Percentiles rank a stretch among this genome's conserved stretches.
Evolutionary conservation across 2,797 vertebrate genomes (phyloP).

Genomic region (Chrosomus eos): DNA sequence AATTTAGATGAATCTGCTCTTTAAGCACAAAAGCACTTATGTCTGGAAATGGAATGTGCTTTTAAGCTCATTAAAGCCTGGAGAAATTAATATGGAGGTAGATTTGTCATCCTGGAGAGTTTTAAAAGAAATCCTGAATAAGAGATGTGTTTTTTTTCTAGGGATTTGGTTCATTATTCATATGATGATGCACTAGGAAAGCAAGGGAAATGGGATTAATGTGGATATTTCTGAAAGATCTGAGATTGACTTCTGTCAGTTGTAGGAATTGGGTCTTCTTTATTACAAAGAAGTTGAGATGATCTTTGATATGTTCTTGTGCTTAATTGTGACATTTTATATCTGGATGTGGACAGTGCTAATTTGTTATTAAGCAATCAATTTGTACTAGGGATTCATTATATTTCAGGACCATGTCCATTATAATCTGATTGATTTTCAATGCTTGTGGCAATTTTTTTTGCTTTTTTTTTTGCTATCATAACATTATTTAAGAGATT

Average conservation of each 20-base stretch:
- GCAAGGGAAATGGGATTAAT: background rate
- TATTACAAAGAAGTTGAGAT: background rate
- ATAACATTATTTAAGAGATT: background rate
- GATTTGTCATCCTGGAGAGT: slow-evolving; percentile 10
- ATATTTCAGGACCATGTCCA: background rate
- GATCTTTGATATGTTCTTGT: background rate
- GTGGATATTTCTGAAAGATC: background rate
- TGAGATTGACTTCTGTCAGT: background rate
- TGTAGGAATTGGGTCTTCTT: background rate
- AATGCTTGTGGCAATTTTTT: too few species aligned
- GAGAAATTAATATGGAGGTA: background rate
- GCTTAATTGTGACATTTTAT: background rate
- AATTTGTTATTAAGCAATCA: background rate
- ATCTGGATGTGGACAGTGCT: background rate
- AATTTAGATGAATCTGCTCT: slow-evolving; percentile 49
- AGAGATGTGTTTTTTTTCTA: background rate
- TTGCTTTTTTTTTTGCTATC: too few species aligned
- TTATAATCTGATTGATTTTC: background rate
- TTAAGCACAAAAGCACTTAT: slow-evolving; percentile 22
- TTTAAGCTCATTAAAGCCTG: slow-evolving; percentile 19
- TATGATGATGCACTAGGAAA: background rate
- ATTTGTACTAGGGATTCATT: background rate
- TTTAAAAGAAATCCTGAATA: background rate
- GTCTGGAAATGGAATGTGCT: slow-evolving; percentile 16
- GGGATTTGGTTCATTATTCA: slow-evolving; percentile 8